Evolutionary conservation across 2,888 invertebrate species (phyloP), one percentile per base, ranked within the genome.

Genomic region (Stomorhina lunata): DNA sequence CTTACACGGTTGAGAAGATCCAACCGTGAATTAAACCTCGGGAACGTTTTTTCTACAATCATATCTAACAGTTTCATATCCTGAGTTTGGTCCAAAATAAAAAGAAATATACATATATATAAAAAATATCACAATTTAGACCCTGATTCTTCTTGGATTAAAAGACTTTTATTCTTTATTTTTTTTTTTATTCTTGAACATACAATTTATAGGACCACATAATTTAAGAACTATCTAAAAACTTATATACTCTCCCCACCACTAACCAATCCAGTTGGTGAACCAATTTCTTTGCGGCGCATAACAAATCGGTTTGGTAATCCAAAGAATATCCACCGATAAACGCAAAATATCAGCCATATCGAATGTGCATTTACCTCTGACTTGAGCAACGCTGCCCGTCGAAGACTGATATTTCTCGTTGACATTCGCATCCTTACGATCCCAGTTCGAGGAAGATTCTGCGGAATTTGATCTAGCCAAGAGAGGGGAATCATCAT

Each of bases 281-380:
- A 90, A 88, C 90, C 89, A 90, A 77, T 86, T 88, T 32, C 89
- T 85, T 34, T 87, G 29, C 0, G 89, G 90, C 0, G 90, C 86
- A 66, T 88, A 88, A 73, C 90, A 90, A 45, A 87, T 84, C 1
- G 89, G 88, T 20, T 89, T 90, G 15, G 88, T 88, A 50, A 90
- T 29, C 90, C 90, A 90, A 2, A 90, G 65, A 0, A 88, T 83
- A 81, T 90, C 90, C 53, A 89, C 88, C 9, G 90, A 87, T 2
- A 90, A 85, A 29, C 87, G 85, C 63, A 90, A 80, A 12, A 89
- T 87, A 79, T 90, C 90, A 80, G 85, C 86, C 76, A 88, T 87
- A 78, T 89, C 88, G 63, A 89, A 90, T 32, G 85, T 84, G 72
- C 90, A 90, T 66, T 88, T 89, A 77, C 85, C 85, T 50, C 86